These are phyloP conservation scores for Indicator indicator DNA, from an alignment of 2,113 vertebrate genomes.

Conservation along the genomic window DNA sequence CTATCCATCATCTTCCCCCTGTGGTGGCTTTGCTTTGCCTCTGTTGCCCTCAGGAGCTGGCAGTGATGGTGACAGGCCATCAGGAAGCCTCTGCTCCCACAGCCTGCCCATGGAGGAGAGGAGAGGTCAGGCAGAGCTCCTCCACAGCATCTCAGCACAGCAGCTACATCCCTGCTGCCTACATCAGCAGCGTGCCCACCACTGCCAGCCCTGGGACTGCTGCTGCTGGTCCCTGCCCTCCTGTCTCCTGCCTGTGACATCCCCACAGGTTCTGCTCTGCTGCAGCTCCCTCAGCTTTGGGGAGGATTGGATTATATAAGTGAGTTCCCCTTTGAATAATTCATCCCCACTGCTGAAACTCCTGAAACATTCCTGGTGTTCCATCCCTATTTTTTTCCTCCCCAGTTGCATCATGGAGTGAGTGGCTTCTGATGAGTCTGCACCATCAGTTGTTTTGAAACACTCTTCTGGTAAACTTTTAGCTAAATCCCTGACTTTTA, in stretches of 20 bases:
- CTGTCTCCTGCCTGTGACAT: rapidly evolving
- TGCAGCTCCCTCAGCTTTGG: not conserved
- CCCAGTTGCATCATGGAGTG: not conserved
- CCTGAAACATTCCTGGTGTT: not conserved
- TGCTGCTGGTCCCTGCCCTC: not conserved
- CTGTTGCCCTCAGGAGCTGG: rapidly evolving
- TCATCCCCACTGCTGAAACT: not conserved
- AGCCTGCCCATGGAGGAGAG: rapidly evolving
- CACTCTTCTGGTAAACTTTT: not conserved
- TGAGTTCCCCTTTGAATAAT: slow-evolving; percentile 22
- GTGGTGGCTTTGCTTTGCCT: not conserved
- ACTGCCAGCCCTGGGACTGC: not conserved
- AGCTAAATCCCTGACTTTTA: not conserved
- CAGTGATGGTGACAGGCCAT: not conserved
- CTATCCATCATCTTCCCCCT: rapidly evolving
- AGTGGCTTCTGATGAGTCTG: not conserved
- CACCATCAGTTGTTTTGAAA: not conserved
- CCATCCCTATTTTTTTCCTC: not conserved
- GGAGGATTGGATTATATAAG: not conserved
- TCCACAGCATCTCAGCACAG: not conserved
- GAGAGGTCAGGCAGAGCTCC: not conserved
- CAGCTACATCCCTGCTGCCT: too few relatives aligned
- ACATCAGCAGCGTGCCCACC: too few relatives aligned
- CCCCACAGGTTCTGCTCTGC: rapidly evolving
- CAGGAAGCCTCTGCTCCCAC: not conserved